These are phyloP conservation scores for Helobdella robusta DNA, from an alignment of 2,888 invertebrate genomes.

Conservation along the genomic window DNA sequence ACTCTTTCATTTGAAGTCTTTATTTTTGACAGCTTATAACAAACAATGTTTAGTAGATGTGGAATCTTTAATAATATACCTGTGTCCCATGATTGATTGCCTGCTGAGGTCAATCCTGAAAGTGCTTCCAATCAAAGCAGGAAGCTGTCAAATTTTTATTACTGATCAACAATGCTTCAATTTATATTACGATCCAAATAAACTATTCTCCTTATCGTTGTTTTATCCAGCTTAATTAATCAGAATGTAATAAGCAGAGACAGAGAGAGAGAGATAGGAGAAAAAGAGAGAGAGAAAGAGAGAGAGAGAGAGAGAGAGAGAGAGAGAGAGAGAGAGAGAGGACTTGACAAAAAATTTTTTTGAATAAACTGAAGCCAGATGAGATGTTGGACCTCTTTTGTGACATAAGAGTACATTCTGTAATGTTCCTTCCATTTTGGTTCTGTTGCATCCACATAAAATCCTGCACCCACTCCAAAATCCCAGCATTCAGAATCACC, in stretches of 20 bases:
- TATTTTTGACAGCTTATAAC: no score
- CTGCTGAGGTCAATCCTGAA: conserved; percentile 57
- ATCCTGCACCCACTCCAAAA: conserved; percentile 89
- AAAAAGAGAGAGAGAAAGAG: background rate
- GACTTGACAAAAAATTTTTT: no score
- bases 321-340: background rate
- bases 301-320: background rate
- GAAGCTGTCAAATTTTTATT: conserved; percentile 52
- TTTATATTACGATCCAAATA: background rate
- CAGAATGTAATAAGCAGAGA: no score
- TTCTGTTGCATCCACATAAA: conserved; percentile 81
- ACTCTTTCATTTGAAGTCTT: no score
- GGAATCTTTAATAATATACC: no score
- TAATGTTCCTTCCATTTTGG: conserved; percentile 88
- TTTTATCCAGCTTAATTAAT: no score
- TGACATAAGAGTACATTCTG: conserved; percentile 89
- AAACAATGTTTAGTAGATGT: no score
- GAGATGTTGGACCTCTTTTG: conserved; percentile 69
- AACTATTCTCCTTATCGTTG: no score
- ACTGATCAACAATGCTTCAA: background rate
- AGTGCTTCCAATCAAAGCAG: conserved; percentile 63
- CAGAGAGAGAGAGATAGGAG: no score
- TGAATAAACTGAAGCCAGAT: no score
- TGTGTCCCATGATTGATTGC: conserved; percentile 53
- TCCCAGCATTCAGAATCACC: conserved; percentile 87